Conservation (phyloP, 1,140 invertebrate species). For the Drosophila subobscura region DNA sequence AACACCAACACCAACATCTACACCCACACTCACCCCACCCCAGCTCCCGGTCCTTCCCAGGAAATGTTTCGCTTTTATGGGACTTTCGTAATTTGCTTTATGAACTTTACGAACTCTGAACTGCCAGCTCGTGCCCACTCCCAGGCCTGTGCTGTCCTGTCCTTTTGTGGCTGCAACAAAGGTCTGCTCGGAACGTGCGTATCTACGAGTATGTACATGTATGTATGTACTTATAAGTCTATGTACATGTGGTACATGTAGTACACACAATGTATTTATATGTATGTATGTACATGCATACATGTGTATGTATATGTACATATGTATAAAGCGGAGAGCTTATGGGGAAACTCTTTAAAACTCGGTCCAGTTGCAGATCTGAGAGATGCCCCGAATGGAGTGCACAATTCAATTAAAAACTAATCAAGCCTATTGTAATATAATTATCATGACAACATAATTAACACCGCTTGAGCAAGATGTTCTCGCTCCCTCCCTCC, state of each 20-base stretch:
- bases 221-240: too few relatives aligned
- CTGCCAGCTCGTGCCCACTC: constrained; percentile 17
- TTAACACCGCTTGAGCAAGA: constrained; percentile 63
- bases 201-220: too few relatives aligned
- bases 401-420: constrained; percentile 79
- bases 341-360: constrained; percentile 40
- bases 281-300: constrained; percentile 3
- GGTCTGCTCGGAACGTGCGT: too few relatives aligned
- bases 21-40: background rate
- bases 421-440: constrained; percentile 82
- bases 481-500: background rate
- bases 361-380: constrained; percentile 37
- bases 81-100: constrained; percentile 74
- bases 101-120: constrained; percentile 63
- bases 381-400: constrained; percentile 50
- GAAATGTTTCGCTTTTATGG: constrained; percentile 60
- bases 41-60: background rate
- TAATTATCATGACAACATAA: constrained; percentile 78
- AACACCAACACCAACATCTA: background rate
- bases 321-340: constrained; percentile 7
- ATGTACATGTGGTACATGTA: too few relatives aligned
- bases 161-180: constrained; percentile 7
- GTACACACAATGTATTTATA: too few relatives aligned
- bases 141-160: constrained; percentile 1
- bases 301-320: background rate